Evolutionary conservation across 2,113 vertebrate species (phyloP).

Genomic region (Callithrix jacchus): DNA sequence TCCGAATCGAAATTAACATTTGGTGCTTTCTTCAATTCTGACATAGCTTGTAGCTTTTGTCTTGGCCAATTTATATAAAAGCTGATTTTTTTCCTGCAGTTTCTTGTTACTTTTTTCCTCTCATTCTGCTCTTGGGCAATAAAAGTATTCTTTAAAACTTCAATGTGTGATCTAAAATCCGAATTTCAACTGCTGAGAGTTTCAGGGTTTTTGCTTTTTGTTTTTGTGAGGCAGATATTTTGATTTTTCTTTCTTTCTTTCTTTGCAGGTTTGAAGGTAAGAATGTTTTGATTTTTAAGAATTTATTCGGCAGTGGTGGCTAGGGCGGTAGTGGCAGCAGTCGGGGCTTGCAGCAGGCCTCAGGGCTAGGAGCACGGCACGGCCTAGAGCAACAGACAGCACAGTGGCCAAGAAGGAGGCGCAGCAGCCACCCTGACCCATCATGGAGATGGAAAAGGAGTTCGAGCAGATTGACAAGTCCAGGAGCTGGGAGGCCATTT

Average conservation of each 20-base stretch:
- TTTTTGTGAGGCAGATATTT: not conserved
- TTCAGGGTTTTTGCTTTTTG: not conserved
- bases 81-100: not conserved
- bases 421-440: slow-evolving; percentile 38
- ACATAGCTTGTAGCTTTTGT: not conserved
- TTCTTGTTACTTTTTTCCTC: not conserved
- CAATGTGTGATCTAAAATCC: not conserved
- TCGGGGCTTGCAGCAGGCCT: not conserved
- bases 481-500: slow-evolving; percentile 92
- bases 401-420: slow-evolving; percentile 32
- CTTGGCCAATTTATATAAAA: slow-evolving; percentile 25
- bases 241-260: too few relatives aligned
- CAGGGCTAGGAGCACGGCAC: slow-evolving; percentile 18
- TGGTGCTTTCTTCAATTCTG: not conserved
- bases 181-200: not conserved
- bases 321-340: slow-evolving; percentile 53
- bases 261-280: too few relatives aligned
- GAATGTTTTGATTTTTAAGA: not conserved
- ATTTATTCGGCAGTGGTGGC: slow-evolving; percentile 50
- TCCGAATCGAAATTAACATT: not conserved
- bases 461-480: slow-evolving; percentile 94
- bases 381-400: slow-evolving; percentile 62
- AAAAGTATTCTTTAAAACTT: not conserved
- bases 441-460: slow-evolving; percentile 92
- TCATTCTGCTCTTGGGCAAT: not conserved